Conservation (phyloP, 2,113 vertebrate species). For the Orientallactaga bullata region DNA sequence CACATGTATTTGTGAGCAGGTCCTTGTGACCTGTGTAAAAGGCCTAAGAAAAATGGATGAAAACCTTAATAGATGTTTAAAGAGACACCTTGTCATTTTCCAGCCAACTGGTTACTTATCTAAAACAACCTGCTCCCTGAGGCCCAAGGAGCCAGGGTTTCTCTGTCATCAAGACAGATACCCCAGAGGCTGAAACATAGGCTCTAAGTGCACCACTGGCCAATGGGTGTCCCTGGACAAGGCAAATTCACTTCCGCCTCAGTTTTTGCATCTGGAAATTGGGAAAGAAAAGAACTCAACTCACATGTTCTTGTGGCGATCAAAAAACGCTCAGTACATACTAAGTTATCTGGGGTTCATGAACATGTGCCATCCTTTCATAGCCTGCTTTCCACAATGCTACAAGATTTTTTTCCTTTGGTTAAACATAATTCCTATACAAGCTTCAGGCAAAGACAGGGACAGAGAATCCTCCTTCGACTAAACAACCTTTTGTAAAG, state of each 20-base stretch:
- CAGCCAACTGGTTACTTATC: background rate
- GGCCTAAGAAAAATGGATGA: background rate
- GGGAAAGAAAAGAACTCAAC: background rate
- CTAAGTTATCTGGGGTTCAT: background rate
- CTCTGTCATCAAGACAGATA: background rate
- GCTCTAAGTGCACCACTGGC: background rate
- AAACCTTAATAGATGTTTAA: background rate
- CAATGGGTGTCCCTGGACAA: background rate
- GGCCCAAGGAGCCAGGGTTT: background rate
- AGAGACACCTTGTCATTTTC: conserved; percentile 1
- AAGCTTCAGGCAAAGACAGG: background rate
- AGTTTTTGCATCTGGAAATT: background rate
- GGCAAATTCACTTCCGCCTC: background rate
- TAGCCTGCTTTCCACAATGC: background rate
- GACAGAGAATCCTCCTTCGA: background rate
- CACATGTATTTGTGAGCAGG: background rate
- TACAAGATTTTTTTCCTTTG: background rate
- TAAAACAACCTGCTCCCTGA: background rate
- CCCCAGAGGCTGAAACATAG: background rate
- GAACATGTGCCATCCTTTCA: background rate
- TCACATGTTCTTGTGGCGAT: background rate
- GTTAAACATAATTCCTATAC: background rate
- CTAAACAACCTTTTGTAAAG: background rate
- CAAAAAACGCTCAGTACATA: background rate
- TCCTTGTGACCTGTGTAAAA: background rate